These are phyloP conservation scores for Hydropotes inermis DNA, from an alignment of 2,113 vertebrate species.

Conservation along the genomic window DNA sequence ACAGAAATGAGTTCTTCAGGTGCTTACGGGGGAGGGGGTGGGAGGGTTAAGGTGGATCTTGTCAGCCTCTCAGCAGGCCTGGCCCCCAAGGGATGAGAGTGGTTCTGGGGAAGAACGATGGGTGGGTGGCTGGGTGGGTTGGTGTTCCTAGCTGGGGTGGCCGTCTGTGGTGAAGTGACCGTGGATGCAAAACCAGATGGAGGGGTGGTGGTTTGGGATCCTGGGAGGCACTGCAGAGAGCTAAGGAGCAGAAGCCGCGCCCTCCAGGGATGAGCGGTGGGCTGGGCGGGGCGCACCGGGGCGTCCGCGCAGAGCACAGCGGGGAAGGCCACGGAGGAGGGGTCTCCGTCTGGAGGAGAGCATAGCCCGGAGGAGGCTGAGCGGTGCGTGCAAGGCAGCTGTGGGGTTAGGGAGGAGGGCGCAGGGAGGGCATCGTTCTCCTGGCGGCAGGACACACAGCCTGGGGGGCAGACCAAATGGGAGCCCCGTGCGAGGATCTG, in stretches of 20 bases:
- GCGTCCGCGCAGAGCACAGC: neutral
- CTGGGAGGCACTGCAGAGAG: neutral
- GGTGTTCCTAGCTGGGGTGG: neutral
- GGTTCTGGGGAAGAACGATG: neutral
- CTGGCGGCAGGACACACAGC: neutral
- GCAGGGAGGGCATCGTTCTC: neutral
- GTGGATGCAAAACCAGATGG: accelerated
- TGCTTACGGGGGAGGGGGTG: neutral
- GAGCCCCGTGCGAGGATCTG: accelerated
- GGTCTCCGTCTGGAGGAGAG: neutral
- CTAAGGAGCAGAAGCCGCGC: accelerated
- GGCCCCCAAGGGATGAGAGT: neutral
- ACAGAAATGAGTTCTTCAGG: neutral
- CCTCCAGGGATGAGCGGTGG: accelerated
- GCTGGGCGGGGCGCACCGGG: neutral
- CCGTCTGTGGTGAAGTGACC: neutral
- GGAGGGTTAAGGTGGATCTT: neutral
- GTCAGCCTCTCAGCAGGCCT: neutral
- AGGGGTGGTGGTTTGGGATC: too few relatives aligned
- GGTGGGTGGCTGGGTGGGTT: neutral
- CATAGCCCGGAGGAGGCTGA: neutral
- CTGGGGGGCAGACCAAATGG: neutral
- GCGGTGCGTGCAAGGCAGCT: neutral
- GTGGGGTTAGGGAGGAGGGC: neutral
- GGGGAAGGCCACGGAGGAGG: neutral